These are phyloP conservation scores for Antitype chi DNA, from an alignment of 2,888 invertebrate genomes.

Conservation along the genomic window DNA sequence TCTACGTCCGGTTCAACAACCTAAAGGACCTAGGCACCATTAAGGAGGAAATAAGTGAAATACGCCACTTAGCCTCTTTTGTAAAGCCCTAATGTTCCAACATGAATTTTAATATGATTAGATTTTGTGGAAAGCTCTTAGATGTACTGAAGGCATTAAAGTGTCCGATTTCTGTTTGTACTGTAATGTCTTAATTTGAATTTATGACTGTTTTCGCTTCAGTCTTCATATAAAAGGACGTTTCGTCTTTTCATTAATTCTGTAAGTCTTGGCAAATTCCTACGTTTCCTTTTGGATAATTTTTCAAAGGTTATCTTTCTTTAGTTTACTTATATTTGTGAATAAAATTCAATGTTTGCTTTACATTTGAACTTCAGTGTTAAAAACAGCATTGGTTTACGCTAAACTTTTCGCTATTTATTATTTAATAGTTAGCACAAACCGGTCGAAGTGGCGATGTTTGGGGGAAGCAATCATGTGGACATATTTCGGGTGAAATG, in stretches of 20 bases:
- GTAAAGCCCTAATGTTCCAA: slow-evolving; percentile 17
- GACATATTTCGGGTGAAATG: too few relatives aligned
- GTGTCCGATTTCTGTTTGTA: slow-evolving; percentile 25
- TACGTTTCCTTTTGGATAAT: too few relatives aligned
- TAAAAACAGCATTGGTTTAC: not conserved
- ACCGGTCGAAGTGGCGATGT: too few relatives aligned
- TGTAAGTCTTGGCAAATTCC: slow-evolving; percentile 1
- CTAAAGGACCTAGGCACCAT: slow-evolving; percentile 5
- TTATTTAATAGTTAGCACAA: too few relatives aligned
- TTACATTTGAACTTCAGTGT: not conserved
- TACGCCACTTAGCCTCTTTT: slow-evolving; percentile 18
- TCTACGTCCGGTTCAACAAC: slow-evolving; percentile 18
- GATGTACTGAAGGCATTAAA: slow-evolving; percentile 18
- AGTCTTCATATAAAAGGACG: slow-evolving; percentile 4
- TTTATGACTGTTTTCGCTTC: slow-evolving; percentile 12
- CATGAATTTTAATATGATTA: slow-evolving; percentile 51
- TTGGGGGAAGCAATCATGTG: too few relatives aligned
- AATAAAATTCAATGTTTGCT: not conserved
- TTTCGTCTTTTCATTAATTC: slow-evolving; percentile 11
- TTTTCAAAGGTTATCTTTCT: too few relatives aligned
- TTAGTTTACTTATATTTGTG: not conserved
- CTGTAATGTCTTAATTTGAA: slow-evolving; percentile 33
- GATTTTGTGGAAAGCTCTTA: slow-evolving; percentile 17
- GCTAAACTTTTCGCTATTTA: too few relatives aligned
- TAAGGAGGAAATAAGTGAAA: slow-evolving; percentile 29